A percentile compares a stretch with the other conserved stretches of the same genome.
phyloP scores from a whole-genome alignment of 2,797 vertebrate genomes.

The Staurois parvus region DNA sequence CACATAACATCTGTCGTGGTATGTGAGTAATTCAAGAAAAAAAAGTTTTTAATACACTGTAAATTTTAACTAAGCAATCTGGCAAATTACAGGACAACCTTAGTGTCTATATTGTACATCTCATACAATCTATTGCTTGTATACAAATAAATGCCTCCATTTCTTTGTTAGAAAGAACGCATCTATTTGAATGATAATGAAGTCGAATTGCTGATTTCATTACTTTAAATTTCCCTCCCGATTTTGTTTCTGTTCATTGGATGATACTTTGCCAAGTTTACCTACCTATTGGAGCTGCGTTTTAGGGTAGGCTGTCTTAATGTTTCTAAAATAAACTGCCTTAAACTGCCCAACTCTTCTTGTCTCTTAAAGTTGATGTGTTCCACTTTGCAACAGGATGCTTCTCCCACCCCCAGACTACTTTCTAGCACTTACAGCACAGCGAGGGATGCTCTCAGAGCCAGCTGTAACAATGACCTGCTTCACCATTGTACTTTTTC shows the following conservation, averaged over 20 bases:
- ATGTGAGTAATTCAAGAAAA: not conserved
- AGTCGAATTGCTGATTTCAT: not conserved
- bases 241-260: constrained; percentile 13
- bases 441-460: constrained; percentile 32
- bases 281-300: not conserved
- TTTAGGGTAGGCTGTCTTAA: not conserved
- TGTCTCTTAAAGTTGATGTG: constrained; percentile 20
- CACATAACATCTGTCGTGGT: not conserved
- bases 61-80: not conserved
- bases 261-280: constrained; percentile 11
- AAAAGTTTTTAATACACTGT: not conserved
- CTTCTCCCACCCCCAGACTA: constrained; percentile 27
- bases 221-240: not conserved
- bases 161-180: not conserved
- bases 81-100: not conserved
- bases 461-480: constrained; percentile 53
- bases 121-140: not conserved
- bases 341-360: not conserved
- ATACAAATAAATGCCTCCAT: not conserved
- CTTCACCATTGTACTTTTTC: constrained; percentile 3
- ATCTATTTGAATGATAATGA: not conserved
- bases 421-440: constrained; percentile 13
- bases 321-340: not conserved
- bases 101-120: not conserved
- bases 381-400: constrained; percentile 33